These are phyloP conservation scores for Pasiphila rectangulata DNA, from an alignment of 2,888 invertebrate genomes.

Conservation along the genomic window DNA sequence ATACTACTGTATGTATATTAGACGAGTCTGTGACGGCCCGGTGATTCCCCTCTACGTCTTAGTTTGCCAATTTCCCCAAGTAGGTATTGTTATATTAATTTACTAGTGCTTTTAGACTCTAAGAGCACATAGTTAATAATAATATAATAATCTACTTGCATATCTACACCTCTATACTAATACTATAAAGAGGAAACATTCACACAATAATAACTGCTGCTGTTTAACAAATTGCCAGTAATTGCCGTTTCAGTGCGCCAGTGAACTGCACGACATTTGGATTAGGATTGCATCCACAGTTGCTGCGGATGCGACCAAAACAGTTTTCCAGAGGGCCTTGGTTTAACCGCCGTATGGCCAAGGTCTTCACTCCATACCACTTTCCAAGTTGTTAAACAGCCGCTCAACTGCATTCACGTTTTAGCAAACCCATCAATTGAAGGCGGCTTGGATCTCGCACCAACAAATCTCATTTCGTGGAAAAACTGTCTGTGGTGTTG, in stretches of 20 bases:
- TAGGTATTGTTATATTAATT: too few relatives aligned
- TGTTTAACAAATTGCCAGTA: neutral
- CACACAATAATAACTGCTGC: too few relatives aligned
- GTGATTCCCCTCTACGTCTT: too few relatives aligned
- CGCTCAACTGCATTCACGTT: neutral
- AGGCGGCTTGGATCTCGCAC: neutral
- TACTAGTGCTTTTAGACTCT: too few relatives aligned
- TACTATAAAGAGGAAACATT: too few relatives aligned
- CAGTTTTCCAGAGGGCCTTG: neutral
- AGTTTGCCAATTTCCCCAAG: too few relatives aligned
- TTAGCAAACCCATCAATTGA: neutral
- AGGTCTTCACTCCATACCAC: neutral
- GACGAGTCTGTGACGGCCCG: too few relatives aligned
- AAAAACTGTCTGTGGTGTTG: neutral
- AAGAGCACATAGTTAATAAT: too few relatives aligned
- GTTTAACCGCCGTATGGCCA: neutral
- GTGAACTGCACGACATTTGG: slow-evolving; percentile 5
- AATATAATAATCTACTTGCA: too few relatives aligned
- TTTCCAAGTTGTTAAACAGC: neutral
- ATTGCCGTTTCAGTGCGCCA: slow-evolving; percentile 6
- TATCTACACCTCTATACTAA: too few relatives aligned
- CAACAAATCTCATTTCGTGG: neutral
- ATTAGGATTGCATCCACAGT: slow-evolving; percentile 5
- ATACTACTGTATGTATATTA: too few relatives aligned
- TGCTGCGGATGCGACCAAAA: slow-evolving; percentile 1